Percentiles rank a stretch among this genome's conserved stretches.
phyloP scores from a whole-genome alignment of 1,140 invertebrate species.

The Chelonus insularis region DNA sequence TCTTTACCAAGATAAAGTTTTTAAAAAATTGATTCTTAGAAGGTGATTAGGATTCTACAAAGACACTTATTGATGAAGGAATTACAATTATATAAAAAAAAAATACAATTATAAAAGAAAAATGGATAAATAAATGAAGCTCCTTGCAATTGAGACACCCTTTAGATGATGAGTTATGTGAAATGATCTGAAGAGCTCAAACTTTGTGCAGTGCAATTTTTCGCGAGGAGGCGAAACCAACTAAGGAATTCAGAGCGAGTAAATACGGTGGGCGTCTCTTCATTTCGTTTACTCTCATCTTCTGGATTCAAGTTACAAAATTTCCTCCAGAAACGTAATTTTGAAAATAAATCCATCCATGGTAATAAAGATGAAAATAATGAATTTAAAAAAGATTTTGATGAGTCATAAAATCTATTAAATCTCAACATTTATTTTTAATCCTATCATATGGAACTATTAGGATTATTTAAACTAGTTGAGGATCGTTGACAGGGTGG shows the following conservation, averaged over 20 bases:
- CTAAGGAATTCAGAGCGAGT: conserved; percentile 48
- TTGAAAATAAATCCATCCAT: not conserved
- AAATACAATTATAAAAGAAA: not conserved
- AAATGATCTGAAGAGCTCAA: conserved; percentile 33
- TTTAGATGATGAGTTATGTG: not conserved
- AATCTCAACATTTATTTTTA: conserved; percentile 1
- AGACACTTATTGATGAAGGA: too few relatives aligned
- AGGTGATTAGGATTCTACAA: too few relatives aligned
- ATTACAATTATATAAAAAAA: too few relatives aligned
- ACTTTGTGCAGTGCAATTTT: conserved; percentile 44
- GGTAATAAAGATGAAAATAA: too few relatives aligned
- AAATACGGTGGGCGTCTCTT: conserved; percentile 45
- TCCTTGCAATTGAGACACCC: not conserved
- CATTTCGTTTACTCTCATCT: conserved; percentile 27
- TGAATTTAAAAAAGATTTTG: too few relatives aligned
- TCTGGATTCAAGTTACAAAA: too few relatives aligned
- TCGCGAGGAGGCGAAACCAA: conserved; percentile 44
- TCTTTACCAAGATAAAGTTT: too few relatives aligned
- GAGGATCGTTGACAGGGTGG: conserved; percentile 47
- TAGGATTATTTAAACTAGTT: conserved; percentile 25
- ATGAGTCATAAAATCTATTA: too few relatives aligned
- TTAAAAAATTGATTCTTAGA: too few relatives aligned
- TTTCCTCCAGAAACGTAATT: conserved; percentile 33
- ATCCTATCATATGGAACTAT: not conserved
- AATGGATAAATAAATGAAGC: not conserved